Conservation (phyloP, 2,888 invertebrate genomes). For the Hipparchia semele region DNA sequence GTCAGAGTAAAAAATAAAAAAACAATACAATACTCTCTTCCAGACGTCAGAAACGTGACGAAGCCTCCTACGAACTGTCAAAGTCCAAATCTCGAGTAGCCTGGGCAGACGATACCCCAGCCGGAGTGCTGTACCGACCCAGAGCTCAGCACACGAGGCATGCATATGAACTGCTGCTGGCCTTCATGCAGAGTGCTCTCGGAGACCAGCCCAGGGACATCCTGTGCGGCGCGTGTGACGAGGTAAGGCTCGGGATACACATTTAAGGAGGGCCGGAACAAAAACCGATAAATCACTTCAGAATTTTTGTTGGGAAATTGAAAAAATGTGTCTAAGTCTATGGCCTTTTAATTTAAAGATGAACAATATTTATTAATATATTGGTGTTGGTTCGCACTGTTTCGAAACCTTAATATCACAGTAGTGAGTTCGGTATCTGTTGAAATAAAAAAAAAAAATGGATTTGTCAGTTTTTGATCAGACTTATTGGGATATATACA, state of each 20-base stretch:
- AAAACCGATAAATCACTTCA: too few species aligned
- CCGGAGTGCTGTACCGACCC: slow-evolving; percentile 97
- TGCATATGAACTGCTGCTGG: slow-evolving; percentile 97
- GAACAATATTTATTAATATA: too few species aligned
- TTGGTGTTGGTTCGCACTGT: too few species aligned
- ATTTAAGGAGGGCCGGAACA: neutral
- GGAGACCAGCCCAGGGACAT: slow-evolving; percentile 99
- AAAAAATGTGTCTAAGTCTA: too few species aligned
- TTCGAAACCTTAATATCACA: too few species aligned
- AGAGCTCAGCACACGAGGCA: slow-evolving; percentile 99
- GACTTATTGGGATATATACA: too few species aligned
- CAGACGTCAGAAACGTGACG: slow-evolving; percentile 94
- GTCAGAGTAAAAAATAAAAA: too few species aligned
- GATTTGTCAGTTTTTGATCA: too few species aligned
- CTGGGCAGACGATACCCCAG: slow-evolving; percentile 94
- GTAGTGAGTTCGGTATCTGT: too few species aligned
- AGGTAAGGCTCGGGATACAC: slow-evolving; percentile 82
- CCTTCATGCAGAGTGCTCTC: slow-evolving; percentile 98
- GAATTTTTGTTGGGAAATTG: too few species aligned
- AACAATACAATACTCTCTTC: neutral
- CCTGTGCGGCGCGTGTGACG: slow-evolving; percentile 99
- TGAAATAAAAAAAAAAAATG: too few species aligned
- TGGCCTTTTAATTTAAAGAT: too few species aligned
- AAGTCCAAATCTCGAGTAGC: slow-evolving; percentile 94
- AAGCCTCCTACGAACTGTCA: slow-evolving; percentile 95